Base-by-base conservation (phyloP, 2,113 vertebrate genomes). In the Himantopus leucocephalus region DNA sequence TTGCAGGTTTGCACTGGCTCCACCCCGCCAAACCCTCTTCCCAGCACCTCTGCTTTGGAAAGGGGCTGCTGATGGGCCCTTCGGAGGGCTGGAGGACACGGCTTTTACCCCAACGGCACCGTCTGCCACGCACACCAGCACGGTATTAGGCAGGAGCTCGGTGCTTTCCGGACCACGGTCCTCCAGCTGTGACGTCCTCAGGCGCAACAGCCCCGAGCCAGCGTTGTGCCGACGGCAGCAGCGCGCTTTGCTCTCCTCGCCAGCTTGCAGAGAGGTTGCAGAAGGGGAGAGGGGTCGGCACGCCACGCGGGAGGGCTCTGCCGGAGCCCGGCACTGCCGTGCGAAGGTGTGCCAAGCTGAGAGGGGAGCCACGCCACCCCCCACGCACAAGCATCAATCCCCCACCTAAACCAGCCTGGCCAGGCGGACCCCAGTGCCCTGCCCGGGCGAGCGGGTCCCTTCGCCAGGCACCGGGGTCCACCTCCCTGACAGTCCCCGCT, bases 341-440 rank as follows among this genome's bases (percentile, higher is more conserved):
- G 53, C 22, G 11, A 48, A 48, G 48, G 48, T 2, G 34, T 29
- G 66, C 45, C 17, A 6, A 27, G 53, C 2, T 3, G 15, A 10
- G 47, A 43, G 35, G 41, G n/a, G 13, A 12, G 6, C 22, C 62
- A 39, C 53, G 9, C 16, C 60, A 29, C 30, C 52, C 26, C 19
- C 18, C 8, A 5, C 1, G 3, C 76, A 30, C 30, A 3, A 43
- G 18, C 13, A 14, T 17, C 14, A 1, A 3, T 30, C 34, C 18
- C 58, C n/a, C 37, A 15, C 41, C n/a, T 1, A 14, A 30, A 12
- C 7, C 2, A 16, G 29, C 24, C 9, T 30, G 5, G 32, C 55
- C 26, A 9, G 32, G 55, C 63, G 32, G 62, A 32, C 5, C 60
- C 39, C 82, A 13, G 26, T 0, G 34, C 59, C 32, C 50, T 23